phyloP scores from a whole-genome alignment of 2,797 vertebrate species.

The Chaunax sp. region DNA sequence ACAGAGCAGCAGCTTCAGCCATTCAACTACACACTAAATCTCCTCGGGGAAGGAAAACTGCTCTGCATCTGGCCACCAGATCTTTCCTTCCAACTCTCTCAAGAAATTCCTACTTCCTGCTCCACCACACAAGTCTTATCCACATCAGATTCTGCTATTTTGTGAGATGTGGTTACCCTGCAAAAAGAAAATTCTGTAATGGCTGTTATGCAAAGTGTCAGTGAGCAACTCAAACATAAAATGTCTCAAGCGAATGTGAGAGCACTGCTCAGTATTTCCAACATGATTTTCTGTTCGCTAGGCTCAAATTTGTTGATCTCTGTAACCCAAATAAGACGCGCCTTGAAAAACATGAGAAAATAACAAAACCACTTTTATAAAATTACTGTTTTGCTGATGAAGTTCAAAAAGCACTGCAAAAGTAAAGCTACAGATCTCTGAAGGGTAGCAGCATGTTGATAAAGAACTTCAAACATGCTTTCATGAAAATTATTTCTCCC shows the following conservation, averaged over 20 bases:
- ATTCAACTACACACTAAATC: slow-evolving; percentile 72
- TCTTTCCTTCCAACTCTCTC: slow-evolving; percentile 71
- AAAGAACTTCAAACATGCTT: slow-evolving; percentile 70
- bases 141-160: slow-evolving; percentile 59
- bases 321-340: slow-evolving; percentile 24
- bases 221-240: slow-evolving; percentile 48
- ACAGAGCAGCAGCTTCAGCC: slow-evolving; percentile 65
- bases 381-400: slow-evolving; percentile 35
- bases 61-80: slow-evolving; percentile 86
- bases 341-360: slow-evolving; percentile 25
- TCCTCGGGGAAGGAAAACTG: slow-evolving; percentile 69
- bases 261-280: slow-evolving; percentile 7
- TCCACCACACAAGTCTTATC: slow-evolving; percentile 70
- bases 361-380: slow-evolving; percentile 33
- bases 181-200: slow-evolving; percentile 77
- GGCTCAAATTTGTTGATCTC: slow-evolving; percentile 13
- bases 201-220: slow-evolving; percentile 70
- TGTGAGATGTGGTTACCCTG: slow-evolving; percentile 64
- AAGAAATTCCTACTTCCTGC: slow-evolving; percentile 76
- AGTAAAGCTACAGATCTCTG: slow-evolving; percentile 38
- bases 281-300: neutral
- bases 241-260: slow-evolving; percentile 63
- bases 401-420: slow-evolving; percentile 47
- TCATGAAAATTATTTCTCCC: slow-evolving; percentile 72
- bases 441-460: slow-evolving; percentile 58